Base-by-base conservation (phyloP, 2,888 invertebrate genomes). In the Mesochorus sp. region DNA sequence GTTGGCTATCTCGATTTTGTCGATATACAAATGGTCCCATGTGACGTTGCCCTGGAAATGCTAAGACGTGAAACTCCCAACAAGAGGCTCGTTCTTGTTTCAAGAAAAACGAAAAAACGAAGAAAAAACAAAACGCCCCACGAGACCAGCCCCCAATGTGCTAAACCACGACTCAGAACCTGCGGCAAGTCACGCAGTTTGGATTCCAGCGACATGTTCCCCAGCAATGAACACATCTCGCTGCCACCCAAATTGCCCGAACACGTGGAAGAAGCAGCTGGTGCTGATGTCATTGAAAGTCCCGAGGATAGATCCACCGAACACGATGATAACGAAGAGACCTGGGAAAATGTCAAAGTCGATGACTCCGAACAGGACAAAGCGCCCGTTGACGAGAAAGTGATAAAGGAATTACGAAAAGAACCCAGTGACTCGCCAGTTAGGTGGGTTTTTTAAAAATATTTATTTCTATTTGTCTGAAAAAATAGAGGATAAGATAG, bases 1-100 rank as follows among this genome's bases (percentile, higher is more conserved):
- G 97, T 97, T 1, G 97, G 97, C 0, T 97, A 96, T 88, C 92
- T 97, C 82, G 97, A 97, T 88, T 93, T 96, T 80, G 96, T 97
- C 2, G 96, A 96, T 84, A 94, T 94, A 0, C 94, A 94, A 85
- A 93, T 95, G 82, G 94, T 95, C 19, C 95, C 95, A 55, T 95
- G 95, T 42, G 96, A 95, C 85, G 95, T 95, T 61, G 94, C 95
- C 8, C 86, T 95, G 47, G 93, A 94, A 0, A 94, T 96, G 87
- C 90, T 96, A 28, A 92, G 95, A 10, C 95, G 95, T 78, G 95
- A 96, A 83, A 95, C 95, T 1, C 96, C 96, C 0, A 90, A 91
- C 68, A 95, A 96, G 83, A 93, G 96, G 1, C 92, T 97, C 26
- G 94, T 96, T 34, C 91, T 97, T 49, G 96, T 96, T 2, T 95